Conservation (phyloP, 2,888 invertebrate species). For the Flexamia atlantica region DNA sequence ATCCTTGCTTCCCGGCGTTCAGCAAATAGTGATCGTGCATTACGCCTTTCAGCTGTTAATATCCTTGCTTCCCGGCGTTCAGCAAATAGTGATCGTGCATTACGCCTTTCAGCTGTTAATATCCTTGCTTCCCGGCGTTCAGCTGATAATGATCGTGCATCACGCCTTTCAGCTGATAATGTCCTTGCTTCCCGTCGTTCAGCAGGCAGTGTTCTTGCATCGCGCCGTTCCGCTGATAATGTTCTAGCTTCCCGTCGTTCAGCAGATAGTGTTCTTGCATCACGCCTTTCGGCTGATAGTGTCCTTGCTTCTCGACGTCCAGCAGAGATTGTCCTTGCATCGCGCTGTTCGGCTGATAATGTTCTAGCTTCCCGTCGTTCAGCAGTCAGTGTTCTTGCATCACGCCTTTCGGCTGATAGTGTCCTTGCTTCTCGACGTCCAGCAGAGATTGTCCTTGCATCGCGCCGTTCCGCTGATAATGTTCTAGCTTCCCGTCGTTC, state of each 20-base stretch:
- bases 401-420: slow-evolving; percentile 2
- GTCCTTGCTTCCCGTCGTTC: slow-evolving; percentile 33
- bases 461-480: not conserved
- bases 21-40: not conserved
- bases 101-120: slow-evolving; percentile 22
- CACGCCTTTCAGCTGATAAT: slow-evolving; percentile 6
- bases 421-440: not conserved
- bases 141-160: not conserved
- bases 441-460: not conserved
- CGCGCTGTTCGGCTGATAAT: not conserved
- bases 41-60: slow-evolving; percentile 13
- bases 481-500: not conserved
- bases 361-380: not conserved
- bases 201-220: not conserved
- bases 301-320: slow-evolving; percentile 19
- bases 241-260: not conserved
- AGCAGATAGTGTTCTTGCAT: not conserved
- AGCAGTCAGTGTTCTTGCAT: not conserved
- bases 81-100: not conserved
- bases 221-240: not conserved
- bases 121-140: slow-evolving; percentile 39
- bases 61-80: slow-evolving; percentile 46
- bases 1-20: slow-evolving; percentile 37
- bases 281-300: slow-evolving; percentile 7
- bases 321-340: not conserved